Evolutionary conservation across 2,888 invertebrate genomes (phyloP).

Genomic region (Lasioglossum lativentre): DNA sequence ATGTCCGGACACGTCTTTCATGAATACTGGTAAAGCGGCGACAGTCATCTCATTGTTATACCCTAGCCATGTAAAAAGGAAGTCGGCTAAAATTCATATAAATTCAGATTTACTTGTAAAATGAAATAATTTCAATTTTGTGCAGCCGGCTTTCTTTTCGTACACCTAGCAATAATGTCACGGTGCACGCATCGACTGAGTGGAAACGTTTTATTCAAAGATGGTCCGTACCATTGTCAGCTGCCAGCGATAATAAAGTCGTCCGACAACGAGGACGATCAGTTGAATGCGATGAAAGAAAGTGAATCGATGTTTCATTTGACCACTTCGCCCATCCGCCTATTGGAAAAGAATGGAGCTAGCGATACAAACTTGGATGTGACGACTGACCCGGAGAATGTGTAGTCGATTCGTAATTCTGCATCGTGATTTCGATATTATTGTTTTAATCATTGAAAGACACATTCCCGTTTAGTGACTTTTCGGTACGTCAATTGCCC

Average conservation of each 20-base stretch:
- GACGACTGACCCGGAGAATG: not conserved
- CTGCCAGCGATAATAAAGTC: not conserved
- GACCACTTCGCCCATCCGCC: too few species aligned
- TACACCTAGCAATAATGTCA: not conserved
- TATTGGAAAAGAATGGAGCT: not conserved
- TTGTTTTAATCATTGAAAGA: not conserved
- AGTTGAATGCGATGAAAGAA: constrained; percentile 8
- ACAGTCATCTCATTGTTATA: not conserved
- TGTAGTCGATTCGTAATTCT: constrained; percentile 15
- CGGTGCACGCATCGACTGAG: not conserved
- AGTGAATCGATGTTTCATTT: not conserved
- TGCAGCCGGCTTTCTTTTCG: not conserved
- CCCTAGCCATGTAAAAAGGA: not conserved
- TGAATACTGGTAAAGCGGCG: not conserved
- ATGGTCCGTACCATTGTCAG: too few species aligned
- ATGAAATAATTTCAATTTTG: not conserved
- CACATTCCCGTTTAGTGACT: constrained; percentile 20
- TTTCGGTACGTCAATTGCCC: not conserved
- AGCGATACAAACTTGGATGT: not conserved
- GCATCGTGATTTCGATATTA: not conserved
- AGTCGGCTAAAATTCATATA: not conserved
- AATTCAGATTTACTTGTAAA: not conserved
- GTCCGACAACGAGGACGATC: rapidly evolving
- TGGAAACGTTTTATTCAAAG: not conserved
- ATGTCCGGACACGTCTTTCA: not conserved